Evolutionary conservation across 2,797 vertebrate species (phyloP).

Genomic region (Acipenser transmontanus): DNA sequence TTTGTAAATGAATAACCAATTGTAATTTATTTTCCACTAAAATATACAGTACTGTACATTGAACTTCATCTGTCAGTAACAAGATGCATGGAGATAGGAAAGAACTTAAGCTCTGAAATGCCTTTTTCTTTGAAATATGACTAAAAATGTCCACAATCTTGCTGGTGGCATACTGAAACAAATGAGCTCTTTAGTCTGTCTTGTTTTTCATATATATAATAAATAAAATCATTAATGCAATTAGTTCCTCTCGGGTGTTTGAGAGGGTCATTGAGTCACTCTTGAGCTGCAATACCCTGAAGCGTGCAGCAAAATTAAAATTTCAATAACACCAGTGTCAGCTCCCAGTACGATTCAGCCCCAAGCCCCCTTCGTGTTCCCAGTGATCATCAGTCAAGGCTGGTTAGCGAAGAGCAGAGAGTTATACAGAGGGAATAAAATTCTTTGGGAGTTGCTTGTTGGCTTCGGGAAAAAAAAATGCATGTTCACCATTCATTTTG

Average conservation of each 20-base stretch:
- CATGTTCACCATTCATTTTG: neutral
- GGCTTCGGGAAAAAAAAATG: neutral
- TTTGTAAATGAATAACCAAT: too few relatives aligned
- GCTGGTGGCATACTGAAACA: neutral
- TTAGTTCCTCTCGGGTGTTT: constrained; percentile 7
- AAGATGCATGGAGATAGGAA: too few relatives aligned
- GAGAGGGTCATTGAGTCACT: constrained; percentile 5
- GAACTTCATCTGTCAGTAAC: too few relatives aligned
- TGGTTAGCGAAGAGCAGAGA: constrained; percentile 3
- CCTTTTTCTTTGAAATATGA: too few relatives aligned
- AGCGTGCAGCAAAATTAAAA: constrained; percentile 11
- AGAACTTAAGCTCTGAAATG: too few relatives aligned
- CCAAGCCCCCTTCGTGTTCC: neutral
- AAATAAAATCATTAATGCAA: constrained; percentile 16
- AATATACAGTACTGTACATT: too few relatives aligned
- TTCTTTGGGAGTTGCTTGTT: constrained; percentile 3
- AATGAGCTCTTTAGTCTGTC: neutral
- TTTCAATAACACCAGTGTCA: neutral
- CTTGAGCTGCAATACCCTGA: neutral
- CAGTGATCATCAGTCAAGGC: constrained; percentile 5
- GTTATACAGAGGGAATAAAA: neutral
- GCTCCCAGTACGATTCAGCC: neutral
- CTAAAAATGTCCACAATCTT: neutral
- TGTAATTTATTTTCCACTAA: too few relatives aligned
- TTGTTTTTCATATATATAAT: constrained; percentile 1